phyloP scores from a whole-genome alignment of 2,888 invertebrate species.

The Callinectes sapidus region DNA sequence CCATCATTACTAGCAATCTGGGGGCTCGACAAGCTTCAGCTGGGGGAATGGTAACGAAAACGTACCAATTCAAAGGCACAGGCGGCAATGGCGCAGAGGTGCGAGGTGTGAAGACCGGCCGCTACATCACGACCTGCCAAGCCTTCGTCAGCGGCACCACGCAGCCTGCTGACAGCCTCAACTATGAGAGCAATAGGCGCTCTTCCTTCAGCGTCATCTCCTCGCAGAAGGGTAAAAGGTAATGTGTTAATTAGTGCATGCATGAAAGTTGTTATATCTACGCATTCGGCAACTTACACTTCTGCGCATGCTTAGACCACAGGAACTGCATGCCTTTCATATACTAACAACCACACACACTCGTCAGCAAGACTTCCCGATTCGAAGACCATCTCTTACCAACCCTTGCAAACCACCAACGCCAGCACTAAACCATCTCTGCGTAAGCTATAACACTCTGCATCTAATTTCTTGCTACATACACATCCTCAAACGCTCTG shows the following conservation, averaged over 20 bases:
- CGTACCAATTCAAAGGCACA: conserved; percentile 39
- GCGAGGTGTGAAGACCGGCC: background rate
- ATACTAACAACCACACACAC: background rate
- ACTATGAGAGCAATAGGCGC: conserved; percentile 16
- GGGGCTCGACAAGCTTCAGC: background rate
- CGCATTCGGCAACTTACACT: background rate
- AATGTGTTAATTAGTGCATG: background rate
- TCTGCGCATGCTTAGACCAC: background rate
- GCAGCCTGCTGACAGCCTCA: background rate
- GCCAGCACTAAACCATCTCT: background rate
- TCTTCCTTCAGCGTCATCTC: conserved; percentile 36
- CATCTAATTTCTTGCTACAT: background rate
- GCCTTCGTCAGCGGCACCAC: conserved; percentile 37
- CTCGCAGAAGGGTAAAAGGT: conserved; percentile 36
- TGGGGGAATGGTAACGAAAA: conserved; percentile 34
- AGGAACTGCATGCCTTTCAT: background rate
- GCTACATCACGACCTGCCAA: conserved; percentile 41
- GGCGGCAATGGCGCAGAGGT: conserved; percentile 29
- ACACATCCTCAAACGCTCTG: no score
- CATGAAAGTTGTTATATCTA: background rate
- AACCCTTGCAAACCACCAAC: background rate
- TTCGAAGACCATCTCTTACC: background rate
- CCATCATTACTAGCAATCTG: conserved; percentile 25
- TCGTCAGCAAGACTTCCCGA: background rate
- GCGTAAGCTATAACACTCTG: background rate